Evolutionary conservation across 2,888 invertebrate genomes (phyloP).

Genomic region (Xylota sylvarum): DNA sequence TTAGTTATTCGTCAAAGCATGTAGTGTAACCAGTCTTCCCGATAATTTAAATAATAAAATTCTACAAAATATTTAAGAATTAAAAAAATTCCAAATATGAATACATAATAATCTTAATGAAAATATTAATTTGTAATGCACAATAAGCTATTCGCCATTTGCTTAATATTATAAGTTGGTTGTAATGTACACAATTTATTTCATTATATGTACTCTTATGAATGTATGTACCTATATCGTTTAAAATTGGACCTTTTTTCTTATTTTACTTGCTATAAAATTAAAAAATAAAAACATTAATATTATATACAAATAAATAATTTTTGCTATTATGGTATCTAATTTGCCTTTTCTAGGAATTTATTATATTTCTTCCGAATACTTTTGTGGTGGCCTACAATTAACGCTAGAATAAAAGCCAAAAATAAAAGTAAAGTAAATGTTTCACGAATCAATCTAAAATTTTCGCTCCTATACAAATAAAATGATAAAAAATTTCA

Average conservation of each 20-base stretch:
- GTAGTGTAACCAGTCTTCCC: constrained; percentile 71
- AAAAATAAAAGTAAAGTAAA: neutral
- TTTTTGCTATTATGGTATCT: neutral
- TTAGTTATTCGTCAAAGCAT: constrained; percentile 54
- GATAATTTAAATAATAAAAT: constrained; percentile 34
- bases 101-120: constrained; percentile 3
- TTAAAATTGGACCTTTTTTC: neutral
- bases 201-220: neutral
- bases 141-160: constrained; percentile 13
- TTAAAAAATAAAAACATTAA: neutral
- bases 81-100: constrained; percentile 11
- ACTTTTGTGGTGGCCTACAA: neutral
- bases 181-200: neutral
- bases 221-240: too few relatives aligned
- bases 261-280: neutral
- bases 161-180: constrained; percentile 11
- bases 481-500: constrained; percentile 2
- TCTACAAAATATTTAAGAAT: constrained; percentile 23
- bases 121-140: constrained; percentile 8
- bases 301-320: neutral
- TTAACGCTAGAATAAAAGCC: neutral
- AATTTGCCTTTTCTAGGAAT: neutral
- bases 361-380: neutral
- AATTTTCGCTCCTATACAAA: constrained; percentile 10
- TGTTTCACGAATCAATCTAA: neutral